These are phyloP conservation scores for Caenorhabditis parvicauda DNA, from an alignment of 2,888 invertebrate species.

Conservation along the genomic window DNA sequence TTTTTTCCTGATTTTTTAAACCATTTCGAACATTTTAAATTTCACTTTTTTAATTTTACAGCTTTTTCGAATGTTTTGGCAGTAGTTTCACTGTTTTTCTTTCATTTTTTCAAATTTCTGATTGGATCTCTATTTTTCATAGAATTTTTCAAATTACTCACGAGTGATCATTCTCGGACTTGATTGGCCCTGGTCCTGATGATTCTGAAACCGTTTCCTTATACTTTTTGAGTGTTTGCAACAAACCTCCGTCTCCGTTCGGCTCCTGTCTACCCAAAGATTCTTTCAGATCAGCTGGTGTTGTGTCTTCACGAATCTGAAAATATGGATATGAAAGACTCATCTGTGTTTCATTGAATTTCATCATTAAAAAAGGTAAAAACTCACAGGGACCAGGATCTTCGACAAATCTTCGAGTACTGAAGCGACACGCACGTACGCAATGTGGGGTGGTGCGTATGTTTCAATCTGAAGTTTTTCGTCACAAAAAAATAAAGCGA, in stretches of 20 bases:
- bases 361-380: neutral
- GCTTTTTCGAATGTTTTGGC: neutral
- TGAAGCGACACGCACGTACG: conserved; percentile 57
- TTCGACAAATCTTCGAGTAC: conserved; percentile 54
- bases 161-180: too few relatives aligned
- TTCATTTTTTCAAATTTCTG: too few relatives aligned
- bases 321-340: neutral
- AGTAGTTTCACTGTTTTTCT: neutral
- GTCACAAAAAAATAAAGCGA: neutral
- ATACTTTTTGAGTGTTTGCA: too few relatives aligned
- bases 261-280: conserved; percentile 11
- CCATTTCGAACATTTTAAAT: neutral
- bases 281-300: conserved; percentile 34
- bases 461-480: conserved; percentile 56
- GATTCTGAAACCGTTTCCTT: too few relatives aligned
- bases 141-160: too few relatives aligned
- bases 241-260: conserved; percentile 8
- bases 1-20: too few relatives aligned
- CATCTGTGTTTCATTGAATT: neutral
- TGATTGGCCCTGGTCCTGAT: too few relatives aligned
- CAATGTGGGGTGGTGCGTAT: conserved; percentile 56
- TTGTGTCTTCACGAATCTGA: conserved; percentile 36
- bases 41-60: neutral
- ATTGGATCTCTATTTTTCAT: too few relatives aligned
- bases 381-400: conserved; percentile 49